A percentile compares a stretch with the other conserved stretches of the same genome.
These are phyloP conservation scores for Brachystomella parvula DNA, from an alignment of 1,140 invertebrate species.

Conservation along the genomic window DNA sequence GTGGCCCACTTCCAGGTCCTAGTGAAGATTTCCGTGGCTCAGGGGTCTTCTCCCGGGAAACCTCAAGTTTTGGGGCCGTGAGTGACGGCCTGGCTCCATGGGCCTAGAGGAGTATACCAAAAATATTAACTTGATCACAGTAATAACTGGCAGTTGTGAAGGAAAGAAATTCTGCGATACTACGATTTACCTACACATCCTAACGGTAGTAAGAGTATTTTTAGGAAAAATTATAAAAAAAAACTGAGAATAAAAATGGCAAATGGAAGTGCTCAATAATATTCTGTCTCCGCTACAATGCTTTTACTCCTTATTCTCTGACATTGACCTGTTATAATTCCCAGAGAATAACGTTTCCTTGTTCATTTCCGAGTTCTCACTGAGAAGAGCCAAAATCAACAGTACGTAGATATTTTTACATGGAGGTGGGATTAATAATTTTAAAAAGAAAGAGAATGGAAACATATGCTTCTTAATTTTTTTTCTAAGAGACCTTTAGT, in stretches of 20 bases:
- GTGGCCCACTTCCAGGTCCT: conserved; percentile 56
- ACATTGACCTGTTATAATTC: background rate
- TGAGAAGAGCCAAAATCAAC: conserved; percentile 5
- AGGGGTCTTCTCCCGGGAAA: conserved; percentile 66
- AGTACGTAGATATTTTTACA: background rate
- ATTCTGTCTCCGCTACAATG: background rate
- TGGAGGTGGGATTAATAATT: background rate
- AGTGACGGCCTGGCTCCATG: conserved; percentile 27
- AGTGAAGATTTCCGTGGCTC: conserved; percentile 61
- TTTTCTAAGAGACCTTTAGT: too few species aligned
- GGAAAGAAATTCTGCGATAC: too few species aligned
- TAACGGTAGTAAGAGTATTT: background rate
- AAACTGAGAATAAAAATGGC: background rate
- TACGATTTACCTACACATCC: background rate
- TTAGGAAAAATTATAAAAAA: background rate
- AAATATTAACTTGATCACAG: too few species aligned
- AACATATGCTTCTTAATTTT: background rate
- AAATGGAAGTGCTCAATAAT: background rate
- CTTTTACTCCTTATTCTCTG: too few species aligned
- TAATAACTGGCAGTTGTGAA: too few species aligned
- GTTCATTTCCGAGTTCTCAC: background rate
- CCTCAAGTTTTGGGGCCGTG: conserved; percentile 56
- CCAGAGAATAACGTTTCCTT: background rate
- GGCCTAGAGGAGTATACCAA: too few species aligned
- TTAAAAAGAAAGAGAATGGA: background rate